These are phyloP conservation scores for Timandra comae DNA, from an alignment of 2,888 invertebrate genomes.

Conservation along the genomic window DNA sequence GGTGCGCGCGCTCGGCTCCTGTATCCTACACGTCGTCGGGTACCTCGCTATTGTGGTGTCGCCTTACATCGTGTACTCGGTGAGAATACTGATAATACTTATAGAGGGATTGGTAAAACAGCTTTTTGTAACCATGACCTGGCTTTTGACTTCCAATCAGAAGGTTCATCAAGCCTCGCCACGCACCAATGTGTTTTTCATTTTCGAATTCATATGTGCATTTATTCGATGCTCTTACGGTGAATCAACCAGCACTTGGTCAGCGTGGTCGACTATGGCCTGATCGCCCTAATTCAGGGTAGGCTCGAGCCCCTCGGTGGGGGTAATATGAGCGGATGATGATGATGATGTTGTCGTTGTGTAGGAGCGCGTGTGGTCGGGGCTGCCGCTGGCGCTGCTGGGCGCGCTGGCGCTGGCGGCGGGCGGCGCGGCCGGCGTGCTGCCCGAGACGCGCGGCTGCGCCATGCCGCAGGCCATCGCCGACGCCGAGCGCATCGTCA, in stretches of 20 bases:
- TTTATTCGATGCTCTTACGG: not conserved
- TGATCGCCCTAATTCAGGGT: too few relatives aligned
- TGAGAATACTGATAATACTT: conserved; percentile 30
- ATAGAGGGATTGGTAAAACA: too few relatives aligned
- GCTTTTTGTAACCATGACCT: too few relatives aligned
- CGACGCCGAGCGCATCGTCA: conserved; percentile 53
- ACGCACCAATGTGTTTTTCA: too few relatives aligned
- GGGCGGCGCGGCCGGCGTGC: conserved; percentile 32
- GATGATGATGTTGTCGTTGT: conserved; percentile 1
- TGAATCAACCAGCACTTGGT: too few relatives aligned
- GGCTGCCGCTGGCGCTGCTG: conserved; percentile 50
- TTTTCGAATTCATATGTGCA: too few relatives aligned
- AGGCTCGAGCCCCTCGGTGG: too few relatives aligned
- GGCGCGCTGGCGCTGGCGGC: conserved; percentile 41
- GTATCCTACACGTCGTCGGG: conserved; percentile 63
- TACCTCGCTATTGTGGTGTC: conserved; percentile 56
- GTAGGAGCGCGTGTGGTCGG: conserved; percentile 52
- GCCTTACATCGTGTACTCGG: conserved; percentile 63
- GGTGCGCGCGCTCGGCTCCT: conserved; percentile 58
- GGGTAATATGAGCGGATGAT: too few relatives aligned
- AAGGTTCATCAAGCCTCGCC: too few relatives aligned
- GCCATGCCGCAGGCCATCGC: conserved; percentile 61
- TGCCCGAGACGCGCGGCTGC: conserved; percentile 58
- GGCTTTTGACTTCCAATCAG: too few relatives aligned
- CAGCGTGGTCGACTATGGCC: too few relatives aligned